Percentiles rank a stretch among this genome's conserved stretches.
Evolutionary conservation across 2,888 invertebrate genomes (phyloP).

Genomic region (Epistrophe eligans): DNA sequence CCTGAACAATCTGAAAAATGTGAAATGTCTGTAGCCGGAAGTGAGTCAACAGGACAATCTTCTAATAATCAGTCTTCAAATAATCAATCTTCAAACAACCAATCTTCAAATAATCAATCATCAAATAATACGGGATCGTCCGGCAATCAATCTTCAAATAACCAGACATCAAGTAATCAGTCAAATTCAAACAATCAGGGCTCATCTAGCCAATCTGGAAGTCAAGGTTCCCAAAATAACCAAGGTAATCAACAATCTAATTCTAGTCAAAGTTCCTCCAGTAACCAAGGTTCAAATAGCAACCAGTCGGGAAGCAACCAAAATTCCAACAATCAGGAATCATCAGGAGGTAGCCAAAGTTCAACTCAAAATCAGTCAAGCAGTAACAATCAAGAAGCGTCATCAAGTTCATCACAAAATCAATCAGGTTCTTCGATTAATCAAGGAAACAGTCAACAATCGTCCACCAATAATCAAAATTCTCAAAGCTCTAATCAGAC

Average conservation of each 20-base stretch:
- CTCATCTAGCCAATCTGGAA: background rate
- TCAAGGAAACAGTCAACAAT: constrained; percentile 26
- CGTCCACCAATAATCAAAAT: constrained; percentile 19
- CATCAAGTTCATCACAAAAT: constrained; percentile 26
- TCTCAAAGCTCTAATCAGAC: constrained; percentile 20
- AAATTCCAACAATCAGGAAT: constrained; percentile 32
- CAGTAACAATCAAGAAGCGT: background rate
- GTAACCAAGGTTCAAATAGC: constrained; percentile 56
- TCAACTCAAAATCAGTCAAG: constrained; percentile 55
- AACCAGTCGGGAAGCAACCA: constrained; percentile 48
- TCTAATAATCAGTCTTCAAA: constrained; percentile 17
- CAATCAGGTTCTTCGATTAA: constrained; percentile 52
- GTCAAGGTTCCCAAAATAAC: background rate
- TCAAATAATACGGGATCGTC: constrained; percentile 15
- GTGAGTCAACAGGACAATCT: background rate
- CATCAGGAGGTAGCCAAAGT: constrained; percentile 44
- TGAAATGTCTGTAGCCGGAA: constrained; percentile 44
- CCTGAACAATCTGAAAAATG: constrained; percentile 81
- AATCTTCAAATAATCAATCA: constrained; percentile 38
- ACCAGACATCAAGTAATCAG: constrained; percentile 29
- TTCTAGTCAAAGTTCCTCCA: constrained; percentile 55
- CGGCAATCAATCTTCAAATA: constrained; percentile 25
- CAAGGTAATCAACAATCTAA: background rate
- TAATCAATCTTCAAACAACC: constrained; percentile 16
- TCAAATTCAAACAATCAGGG: constrained; percentile 7